Evolutionary conservation across 1,140 invertebrate genomes (phyloP).

Genomic region (Heliconius hermathena): DNA sequence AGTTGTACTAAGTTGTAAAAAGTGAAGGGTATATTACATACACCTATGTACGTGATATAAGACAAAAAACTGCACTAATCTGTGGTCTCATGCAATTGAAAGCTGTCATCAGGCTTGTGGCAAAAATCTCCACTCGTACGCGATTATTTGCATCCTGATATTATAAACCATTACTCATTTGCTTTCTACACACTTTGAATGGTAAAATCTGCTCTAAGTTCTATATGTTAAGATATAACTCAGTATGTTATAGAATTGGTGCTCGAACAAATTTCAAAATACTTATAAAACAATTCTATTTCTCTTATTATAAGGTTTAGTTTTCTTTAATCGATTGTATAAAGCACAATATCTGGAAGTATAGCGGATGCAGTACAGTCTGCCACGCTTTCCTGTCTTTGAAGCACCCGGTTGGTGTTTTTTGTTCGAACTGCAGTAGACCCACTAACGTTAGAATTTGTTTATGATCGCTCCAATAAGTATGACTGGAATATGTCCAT

Average conservation of each 20-base stretch:
- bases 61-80: background rate
- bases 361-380: conserved; percentile 52
- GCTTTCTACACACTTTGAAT: conserved; percentile 26
- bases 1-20: background rate
- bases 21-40: background rate
- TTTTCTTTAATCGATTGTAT: conserved; percentile 22
- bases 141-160: conserved; percentile 36
- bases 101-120: conserved; percentile 29
- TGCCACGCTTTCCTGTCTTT: conserved; percentile 59
- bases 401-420: conserved; percentile 35
- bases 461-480: conserved; percentile 20
- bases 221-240: conserved; percentile 5
- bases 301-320: conserved; percentile 33
- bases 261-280: background rate
- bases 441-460: conserved; percentile 20
- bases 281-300: background rate
- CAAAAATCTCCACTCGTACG: conserved; percentile 32
- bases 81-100: conserved; percentile 26
- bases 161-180: conserved; percentile 34
- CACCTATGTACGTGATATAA: background rate
- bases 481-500: conserved; percentile 9
- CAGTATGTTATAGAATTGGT: background rate
- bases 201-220: conserved; percentile 16
- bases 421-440: conserved; percentile 27
- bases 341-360: conserved; percentile 33